Conservation (phyloP, 2,888 invertebrate species). For the Xestia sexstrigata region DNA sequence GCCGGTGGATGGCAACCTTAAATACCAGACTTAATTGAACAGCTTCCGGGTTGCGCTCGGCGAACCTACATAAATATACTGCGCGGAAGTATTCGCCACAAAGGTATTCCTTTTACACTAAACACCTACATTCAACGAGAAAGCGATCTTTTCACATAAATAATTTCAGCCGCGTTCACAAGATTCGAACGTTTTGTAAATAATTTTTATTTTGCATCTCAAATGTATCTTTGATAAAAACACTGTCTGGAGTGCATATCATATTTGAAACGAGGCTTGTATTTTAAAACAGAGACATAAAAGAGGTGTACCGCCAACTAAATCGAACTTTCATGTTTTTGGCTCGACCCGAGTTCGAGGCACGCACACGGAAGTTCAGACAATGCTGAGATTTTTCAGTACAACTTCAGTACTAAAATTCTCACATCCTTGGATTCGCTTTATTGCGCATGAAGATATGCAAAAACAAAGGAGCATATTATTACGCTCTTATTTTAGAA, state of each 20-base stretch:
- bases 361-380: constrained; percentile 80
- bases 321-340: constrained; percentile 81
- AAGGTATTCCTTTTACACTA: constrained; percentile 84
- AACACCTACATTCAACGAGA: constrained; percentile 71
- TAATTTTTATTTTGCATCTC: constrained; percentile 68
- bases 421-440: constrained; percentile 61
- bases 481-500: constrained; percentile 39
- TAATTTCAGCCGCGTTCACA: constrained; percentile 58
- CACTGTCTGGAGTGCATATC: constrained; percentile 70
- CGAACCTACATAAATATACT: constrained; percentile 86
- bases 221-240: constrained; percentile 72
- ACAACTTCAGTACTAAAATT: constrained; percentile 43
- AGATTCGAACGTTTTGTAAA: constrained; percentile 59
- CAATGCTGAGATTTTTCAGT: constrained; percentile 77
- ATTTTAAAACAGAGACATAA: constrained; percentile 75
- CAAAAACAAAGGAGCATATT: constrained; percentile 41
- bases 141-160: constrained; percentile 64
- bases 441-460: constrained; percentile 37
- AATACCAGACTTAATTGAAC: constrained; percentile 90
- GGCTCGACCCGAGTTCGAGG: constrained; percentile 73
- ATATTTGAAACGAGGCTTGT: constrained; percentile 73
- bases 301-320: constrained; percentile 69
- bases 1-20: constrained; percentile 88
- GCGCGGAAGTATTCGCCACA: constrained; percentile 83
- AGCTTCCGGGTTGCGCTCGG: constrained; percentile 85